Percentiles rank a stretch among this genome's conserved stretches.
Conservation (phyloP, 2,888 invertebrate genomes). For the Beris morrisii region DNA sequence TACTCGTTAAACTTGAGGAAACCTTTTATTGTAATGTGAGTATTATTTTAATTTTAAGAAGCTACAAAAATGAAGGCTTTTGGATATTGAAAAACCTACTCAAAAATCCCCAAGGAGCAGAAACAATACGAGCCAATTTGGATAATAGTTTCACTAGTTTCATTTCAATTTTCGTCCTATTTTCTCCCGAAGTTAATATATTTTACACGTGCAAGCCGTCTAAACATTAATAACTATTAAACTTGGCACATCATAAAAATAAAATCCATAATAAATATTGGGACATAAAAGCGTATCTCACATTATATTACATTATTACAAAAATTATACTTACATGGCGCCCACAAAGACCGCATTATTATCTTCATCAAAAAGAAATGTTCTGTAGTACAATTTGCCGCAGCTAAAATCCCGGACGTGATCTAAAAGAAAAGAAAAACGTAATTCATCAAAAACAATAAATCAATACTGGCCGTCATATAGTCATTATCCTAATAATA, state of each 20-base stretch:
- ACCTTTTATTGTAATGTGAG: too few relatives aligned
- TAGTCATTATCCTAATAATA: slow-evolving; percentile 24
- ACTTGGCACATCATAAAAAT: neutral
- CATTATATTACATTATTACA: slow-evolving; percentile 18
- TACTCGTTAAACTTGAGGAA: too few relatives aligned
- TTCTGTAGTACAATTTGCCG: slow-evolving; percentile 88
- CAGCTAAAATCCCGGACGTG: slow-evolving; percentile 91
- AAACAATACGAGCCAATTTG: too few relatives aligned
- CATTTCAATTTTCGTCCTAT: too few relatives aligned
- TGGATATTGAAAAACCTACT: too few relatives aligned
- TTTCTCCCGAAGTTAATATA: too few relatives aligned
- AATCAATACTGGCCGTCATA: slow-evolving; percentile 29
- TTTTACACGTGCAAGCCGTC: too few relatives aligned
- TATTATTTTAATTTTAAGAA: too few relatives aligned
- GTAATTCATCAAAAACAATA: slow-evolving; percentile 28
- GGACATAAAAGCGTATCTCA: slow-evolving; percentile 5
- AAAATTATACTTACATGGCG: slow-evolving; percentile 80
- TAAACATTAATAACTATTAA: too few relatives aligned
- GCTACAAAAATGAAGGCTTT: too few relatives aligned
- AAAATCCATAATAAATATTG: neutral
- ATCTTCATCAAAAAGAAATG: slow-evolving; percentile 84
- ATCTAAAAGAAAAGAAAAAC: slow-evolving; percentile 64
- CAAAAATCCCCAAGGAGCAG: too few relatives aligned
- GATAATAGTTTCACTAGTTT: too few relatives aligned
- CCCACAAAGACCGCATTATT: slow-evolving; percentile 88